These are phyloP conservation scores for Turdus rufiventris DNA, from an alignment of 2,113 vertebrate genomes.

Conservation along the genomic window DNA sequence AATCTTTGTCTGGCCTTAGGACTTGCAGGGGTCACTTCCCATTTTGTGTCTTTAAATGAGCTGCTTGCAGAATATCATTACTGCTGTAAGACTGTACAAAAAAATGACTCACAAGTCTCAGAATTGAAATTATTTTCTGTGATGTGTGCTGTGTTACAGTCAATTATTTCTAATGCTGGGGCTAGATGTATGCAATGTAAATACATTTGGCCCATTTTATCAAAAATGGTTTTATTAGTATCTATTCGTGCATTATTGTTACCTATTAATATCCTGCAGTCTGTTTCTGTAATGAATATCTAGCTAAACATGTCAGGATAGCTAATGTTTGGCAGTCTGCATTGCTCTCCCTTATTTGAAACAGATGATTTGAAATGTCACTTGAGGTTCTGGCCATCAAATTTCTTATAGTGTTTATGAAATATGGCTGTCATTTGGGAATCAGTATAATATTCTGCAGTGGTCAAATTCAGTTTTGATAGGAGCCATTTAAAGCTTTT, in stretches of 20 bases:
- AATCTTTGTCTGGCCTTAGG: background rate
- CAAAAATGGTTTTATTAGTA: background rate
- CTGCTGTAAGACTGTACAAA: background rate
- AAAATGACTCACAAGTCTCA: background rate
- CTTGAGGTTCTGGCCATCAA: background rate
- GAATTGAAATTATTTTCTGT: background rate
- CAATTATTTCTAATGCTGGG: background rate
- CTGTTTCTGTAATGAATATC: background rate
- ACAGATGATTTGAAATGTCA: background rate
- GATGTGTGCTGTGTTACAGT: background rate
- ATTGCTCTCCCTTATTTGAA: background rate
- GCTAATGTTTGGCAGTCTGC: background rate
- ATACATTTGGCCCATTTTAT: background rate
- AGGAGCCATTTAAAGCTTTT: background rate
- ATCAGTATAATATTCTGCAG: background rate
- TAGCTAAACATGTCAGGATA: background rate
- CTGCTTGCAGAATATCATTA: background rate
- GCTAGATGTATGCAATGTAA: background rate
- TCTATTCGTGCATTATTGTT: background rate
- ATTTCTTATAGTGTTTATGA: background rate
- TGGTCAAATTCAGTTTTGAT: background rate
- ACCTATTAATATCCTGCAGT: background rate
- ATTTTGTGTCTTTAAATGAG: background rate
- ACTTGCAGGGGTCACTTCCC: background rate
- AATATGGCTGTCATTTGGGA: background rate